Percentiles rank a stretch among this genome's conserved stretches.
Evolutionary conservation across 1,140 invertebrate genomes (phyloP).

Genomic region (Zaprionus davidi): DNA sequence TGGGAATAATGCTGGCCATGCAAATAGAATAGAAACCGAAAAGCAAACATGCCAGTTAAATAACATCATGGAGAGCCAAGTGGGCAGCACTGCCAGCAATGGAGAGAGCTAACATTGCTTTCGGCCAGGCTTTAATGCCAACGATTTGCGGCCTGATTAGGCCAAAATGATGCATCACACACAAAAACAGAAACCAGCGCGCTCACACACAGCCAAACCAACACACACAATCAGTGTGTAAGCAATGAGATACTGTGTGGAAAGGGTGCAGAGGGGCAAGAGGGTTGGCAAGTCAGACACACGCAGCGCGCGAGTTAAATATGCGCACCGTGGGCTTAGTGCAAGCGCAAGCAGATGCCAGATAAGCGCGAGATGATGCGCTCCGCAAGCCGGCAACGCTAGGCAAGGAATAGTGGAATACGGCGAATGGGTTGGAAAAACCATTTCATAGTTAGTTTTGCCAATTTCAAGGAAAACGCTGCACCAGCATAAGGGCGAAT

Average conservation of each 20-base stretch:
- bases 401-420: neutral
- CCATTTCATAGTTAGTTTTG: conserved; percentile 69
- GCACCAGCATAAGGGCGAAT: conserved; percentile 64
- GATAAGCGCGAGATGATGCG: conserved; percentile 46
- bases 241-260: conserved; percentile 24
- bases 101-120: conserved; percentile 63
- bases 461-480: conserved; percentile 73
- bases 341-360: conserved; percentile 53
- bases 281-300: conserved; percentile 43
- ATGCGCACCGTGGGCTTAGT: conserved; percentile 70
- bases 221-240: conserved; percentile 20
- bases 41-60: conserved; percentile 70
- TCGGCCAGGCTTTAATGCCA: conserved; percentile 71
- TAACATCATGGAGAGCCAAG: conserved; percentile 62
- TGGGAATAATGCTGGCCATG: conserved; percentile 16
- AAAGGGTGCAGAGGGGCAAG: neutral
- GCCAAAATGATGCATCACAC: conserved; percentile 79
- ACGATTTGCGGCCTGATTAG: conserved; percentile 78
- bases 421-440: conserved; percentile 18
- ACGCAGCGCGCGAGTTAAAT: conserved; percentile 75
- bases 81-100: conserved; percentile 41
- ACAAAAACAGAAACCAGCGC: conserved; percentile 32
- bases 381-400: neutral
- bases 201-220: neutral
- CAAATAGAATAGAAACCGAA: conserved; percentile 60